Evolutionary conservation across 2,888 invertebrate species (phyloP).

Genomic region (Crepidodera aurea): DNA sequence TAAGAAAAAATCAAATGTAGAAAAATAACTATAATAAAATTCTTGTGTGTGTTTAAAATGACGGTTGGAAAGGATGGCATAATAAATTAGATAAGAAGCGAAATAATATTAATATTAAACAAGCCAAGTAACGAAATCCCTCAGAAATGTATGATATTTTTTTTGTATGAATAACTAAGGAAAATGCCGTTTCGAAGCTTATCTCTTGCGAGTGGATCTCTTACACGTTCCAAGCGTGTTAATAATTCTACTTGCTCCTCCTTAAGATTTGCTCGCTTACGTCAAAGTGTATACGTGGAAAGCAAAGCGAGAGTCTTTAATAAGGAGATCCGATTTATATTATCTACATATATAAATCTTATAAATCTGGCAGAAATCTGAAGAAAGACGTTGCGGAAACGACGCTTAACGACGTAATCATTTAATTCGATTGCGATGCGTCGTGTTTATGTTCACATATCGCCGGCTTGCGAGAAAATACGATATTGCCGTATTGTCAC

Average conservation of each 20-base stretch:
- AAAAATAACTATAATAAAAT: too few species aligned
- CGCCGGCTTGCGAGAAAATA: slow-evolving; percentile 48
- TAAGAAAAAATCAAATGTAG: too few species aligned
- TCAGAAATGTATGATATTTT: neutral
- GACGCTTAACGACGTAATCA: slow-evolving; percentile 54
- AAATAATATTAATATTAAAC: too few species aligned
- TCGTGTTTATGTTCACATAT: slow-evolving; percentile 57
- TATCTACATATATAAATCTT: slow-evolving; percentile 45
- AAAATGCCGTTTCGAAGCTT: slow-evolving; percentile 1
- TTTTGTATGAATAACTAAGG: neutral
- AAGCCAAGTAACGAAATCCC: too few species aligned
- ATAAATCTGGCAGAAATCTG: slow-evolving; percentile 48
- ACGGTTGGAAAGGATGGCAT: too few species aligned
- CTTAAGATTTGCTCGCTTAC: slow-evolving; percentile 18
- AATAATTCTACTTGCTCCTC: slow-evolving; percentile 23
- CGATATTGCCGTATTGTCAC: slow-evolving; percentile 23
- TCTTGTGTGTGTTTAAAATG: too few species aligned
- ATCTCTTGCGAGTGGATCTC: slow-evolving; percentile 13
- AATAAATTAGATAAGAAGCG: too few species aligned
- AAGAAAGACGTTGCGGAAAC: slow-evolving; percentile 45
- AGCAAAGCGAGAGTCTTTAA: slow-evolving; percentile 33
- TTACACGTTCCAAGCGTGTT: slow-evolving; percentile 4
- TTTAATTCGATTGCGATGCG: slow-evolving; percentile 56
- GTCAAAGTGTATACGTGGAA: slow-evolving; percentile 16
- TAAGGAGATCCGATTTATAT: slow-evolving; percentile 48